Evolutionary conservation across 2,113 vertebrate species (phyloP), one percentile per base, ranked within the genome.

Genomic region (Alces alces): DNA sequence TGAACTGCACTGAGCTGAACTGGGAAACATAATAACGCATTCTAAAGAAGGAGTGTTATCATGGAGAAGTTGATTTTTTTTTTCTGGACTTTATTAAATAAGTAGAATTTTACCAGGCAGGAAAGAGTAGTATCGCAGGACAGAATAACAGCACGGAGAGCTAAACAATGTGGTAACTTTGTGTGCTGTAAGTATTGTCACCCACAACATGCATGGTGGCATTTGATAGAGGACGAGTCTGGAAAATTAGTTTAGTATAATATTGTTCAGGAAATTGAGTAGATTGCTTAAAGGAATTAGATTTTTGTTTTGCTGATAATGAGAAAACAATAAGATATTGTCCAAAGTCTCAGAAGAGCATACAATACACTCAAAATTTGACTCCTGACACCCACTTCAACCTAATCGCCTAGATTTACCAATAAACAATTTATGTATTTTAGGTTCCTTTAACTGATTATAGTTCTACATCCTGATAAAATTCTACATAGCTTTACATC

Each of bases 131-230:
- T 57, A 60, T 25, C 7, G 21, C 23, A 54, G 14, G 2, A 13
- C 19, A 93, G 79, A 55, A 6, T 33, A 55, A 52, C 28, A 88
- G 4, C 19, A 76, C 1, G 28, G 55, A 39, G 6, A 0, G 6
- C 5, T 73, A 4, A 33, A 54, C 6, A 0, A 64, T 64, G 36
- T 10, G n/a, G 25, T 55, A 39, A 8, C 5, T n/a, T 66, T 87
- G 25, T 43, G 15, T 23, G 23, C 16, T 28, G 0, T 43, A 19
- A 55, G 2, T 25, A 25, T 7, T 57, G n/a, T 4, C 3, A 28
- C 7, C 7, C 64, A 60, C 2, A 57, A 15, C 1, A 36, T 16
- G 3, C 33, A 82, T 15, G 0, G 13, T 76, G 6, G 1, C 4
- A 0, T 66, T 93, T 80, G 80, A 14, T 27, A 58, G 14, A 91